Base-by-base conservation (phyloP, 2,888 invertebrate genomes). In the Heliconius ethilla region DNA sequence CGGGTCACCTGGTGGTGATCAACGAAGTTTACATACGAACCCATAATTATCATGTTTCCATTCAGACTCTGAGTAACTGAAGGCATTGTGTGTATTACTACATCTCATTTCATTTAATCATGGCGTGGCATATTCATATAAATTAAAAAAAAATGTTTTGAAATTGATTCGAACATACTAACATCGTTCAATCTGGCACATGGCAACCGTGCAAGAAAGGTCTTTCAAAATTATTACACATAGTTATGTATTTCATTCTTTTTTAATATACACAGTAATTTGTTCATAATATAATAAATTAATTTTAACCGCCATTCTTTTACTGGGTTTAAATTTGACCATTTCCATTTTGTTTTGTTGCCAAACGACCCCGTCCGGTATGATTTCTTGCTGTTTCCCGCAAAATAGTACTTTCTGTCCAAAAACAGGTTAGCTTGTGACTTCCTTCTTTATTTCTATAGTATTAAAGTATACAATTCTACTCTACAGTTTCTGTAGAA, bases 321-420 rank as follows among this genome's bases (percentile, higher is more conserved):
- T 72, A 18, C 67, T 77, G 69, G 72, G n/a, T 73, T 87, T 86
- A 89, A 88, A 85, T 86, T 87, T 86, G 84, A 86, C 78, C 83
- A 82, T 80, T 83, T 81, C 87, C 87, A 89, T 89, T 67, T 89
- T 90, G 90, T 87, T 88, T 87, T 87, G 86, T 87, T 89, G 91
- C 90, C 90, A 90, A 83, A 79, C 85, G 79, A 73, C 86, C 86
- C 85, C 86, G 86, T 84, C 82, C 81, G 81, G 86, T 86, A 87
- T 88, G 87, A 89, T 89, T 89, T 88, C 89, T 88, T 86, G 85
- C 84, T 83, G 83, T 25, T 79, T 78, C 81, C 72, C 55, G 73
- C 86, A 85, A 87, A 78, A 66, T 82, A 85, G 80, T 15, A 6
- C 76, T 79, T 85, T 70, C 83, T 6, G 40, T 73, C 73, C 11